A percentile compares a stretch with the other conserved stretches of the same genome.
phyloP scores from a whole-genome alignment of 2,113 vertebrate species.

The Tiliqua scincoides region DNA sequence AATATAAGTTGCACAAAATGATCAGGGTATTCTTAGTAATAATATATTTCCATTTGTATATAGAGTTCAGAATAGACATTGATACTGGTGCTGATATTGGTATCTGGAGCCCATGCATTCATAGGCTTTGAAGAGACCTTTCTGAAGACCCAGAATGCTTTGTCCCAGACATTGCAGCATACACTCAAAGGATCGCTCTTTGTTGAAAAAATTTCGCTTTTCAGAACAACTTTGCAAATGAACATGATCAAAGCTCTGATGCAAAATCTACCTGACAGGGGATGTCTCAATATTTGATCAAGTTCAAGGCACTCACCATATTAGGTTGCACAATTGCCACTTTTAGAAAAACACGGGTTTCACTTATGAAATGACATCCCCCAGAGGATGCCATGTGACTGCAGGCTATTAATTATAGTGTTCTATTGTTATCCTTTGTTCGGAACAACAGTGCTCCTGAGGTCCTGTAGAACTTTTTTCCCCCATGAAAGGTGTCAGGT shows the following conservation, averaged over 20 bases:
- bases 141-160: background rate
- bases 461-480: constrained; percentile 69
- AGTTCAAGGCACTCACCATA: constrained; percentile 49
- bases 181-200: background rate
- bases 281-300: constrained; percentile 56
- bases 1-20: no score
- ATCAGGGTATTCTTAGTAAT: no score
- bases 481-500: constrained; percentile 58
- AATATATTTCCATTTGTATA: no score
- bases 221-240: background rate
- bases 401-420: constrained; percentile 75
- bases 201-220: constrained; percentile 35
- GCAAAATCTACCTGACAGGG: constrained; percentile 55
- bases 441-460: constrained; percentile 73
- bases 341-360: constrained; percentile 67
- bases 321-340: constrained; percentile 54
- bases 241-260: constrained; percentile 35
- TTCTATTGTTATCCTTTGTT: constrained; percentile 75
- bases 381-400: constrained; percentile 59
- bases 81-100: no score
- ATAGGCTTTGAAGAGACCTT: no score
- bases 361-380: constrained; percentile 67
- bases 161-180: no score
- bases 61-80: no score
- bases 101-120: no score